A percentile compares a stretch with the other conserved stretches of the same genome.
phyloP scores from a whole-genome alignment of 2,888 invertebrate genomes.

The Strigamia transsilvanica region DNA sequence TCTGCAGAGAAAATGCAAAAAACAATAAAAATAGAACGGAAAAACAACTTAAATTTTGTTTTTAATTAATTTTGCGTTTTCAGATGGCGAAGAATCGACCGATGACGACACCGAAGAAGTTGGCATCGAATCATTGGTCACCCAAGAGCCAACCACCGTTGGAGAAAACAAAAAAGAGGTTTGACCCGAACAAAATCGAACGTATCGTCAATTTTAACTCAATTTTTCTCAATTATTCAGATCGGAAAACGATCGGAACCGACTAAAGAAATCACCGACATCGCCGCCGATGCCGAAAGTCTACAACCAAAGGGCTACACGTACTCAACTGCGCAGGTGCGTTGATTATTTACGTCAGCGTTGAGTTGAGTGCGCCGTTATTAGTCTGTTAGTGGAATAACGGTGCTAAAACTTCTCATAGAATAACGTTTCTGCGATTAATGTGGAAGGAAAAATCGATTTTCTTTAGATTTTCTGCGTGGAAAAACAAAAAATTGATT shows the following conservation, averaged over 20 bases:
- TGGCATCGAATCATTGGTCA: conserved; percentile 70
- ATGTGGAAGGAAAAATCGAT: neutral
- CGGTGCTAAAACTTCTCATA: conserved; percentile 3
- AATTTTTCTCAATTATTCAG: conserved; percentile 7
- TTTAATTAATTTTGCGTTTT: neutral
- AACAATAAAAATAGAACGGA: too few relatives aligned
- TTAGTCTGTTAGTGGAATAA: neutral
- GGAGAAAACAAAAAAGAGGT: neutral
- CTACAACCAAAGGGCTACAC: conserved; percentile 99
- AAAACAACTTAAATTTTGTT: too few relatives aligned
- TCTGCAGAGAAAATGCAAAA: too few relatives aligned
- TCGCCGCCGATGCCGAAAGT: conserved; percentile 91
- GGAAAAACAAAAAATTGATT: too few relatives aligned
- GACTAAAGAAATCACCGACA: conserved; percentile 80
- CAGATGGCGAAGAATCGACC: conserved; percentile 59
- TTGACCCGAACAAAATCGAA: too few relatives aligned
- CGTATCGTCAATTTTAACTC: too few relatives aligned
- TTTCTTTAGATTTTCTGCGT: neutral
- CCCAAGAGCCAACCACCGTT: conserved; percentile 55
- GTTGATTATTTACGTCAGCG: conserved; percentile 59
- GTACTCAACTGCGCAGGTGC: conserved; percentile 86
- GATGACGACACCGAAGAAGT: conserved; percentile 67
- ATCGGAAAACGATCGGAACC: conserved; percentile 55
- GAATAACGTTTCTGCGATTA: neutral
- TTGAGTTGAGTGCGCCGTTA: neutral